phyloP scores from a whole-genome alignment of 2,888 invertebrate species.

The Xylota sylvarum region DNA sequence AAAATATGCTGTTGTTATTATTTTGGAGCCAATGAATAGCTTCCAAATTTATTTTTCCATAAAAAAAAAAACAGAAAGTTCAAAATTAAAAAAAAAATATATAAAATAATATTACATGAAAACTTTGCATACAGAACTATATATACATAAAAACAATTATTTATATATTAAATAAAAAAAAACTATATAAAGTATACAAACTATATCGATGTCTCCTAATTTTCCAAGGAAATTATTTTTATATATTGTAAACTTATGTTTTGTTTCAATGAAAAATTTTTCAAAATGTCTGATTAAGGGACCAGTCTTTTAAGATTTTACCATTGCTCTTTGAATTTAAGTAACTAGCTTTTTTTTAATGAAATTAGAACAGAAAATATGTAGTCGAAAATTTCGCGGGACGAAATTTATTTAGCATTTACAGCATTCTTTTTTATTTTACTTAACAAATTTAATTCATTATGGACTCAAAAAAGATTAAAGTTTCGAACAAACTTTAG shows the following conservation, averaged over 20 bases:
- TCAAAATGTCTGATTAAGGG: constrained; percentile 85
- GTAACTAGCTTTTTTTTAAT: neutral
- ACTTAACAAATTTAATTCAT: no score
- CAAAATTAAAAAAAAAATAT: constrained; percentile 44
- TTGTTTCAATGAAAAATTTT: constrained; percentile 81
- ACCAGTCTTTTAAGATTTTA: constrained; percentile 85
- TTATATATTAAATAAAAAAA: constrained; percentile 78
- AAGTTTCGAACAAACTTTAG: no score
- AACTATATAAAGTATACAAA: constrained; percentile 70
- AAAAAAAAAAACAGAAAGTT: constrained; percentile 40
- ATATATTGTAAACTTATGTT: constrained; percentile 76
- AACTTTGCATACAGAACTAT: constrained; percentile 38
- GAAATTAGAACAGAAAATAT: neutral
- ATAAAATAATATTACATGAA: constrained; percentile 15
- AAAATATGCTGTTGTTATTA: constrained; percentile 12
- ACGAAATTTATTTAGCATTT: constrained; percentile 5
- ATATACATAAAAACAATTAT: constrained; percentile 22
- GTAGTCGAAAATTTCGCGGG: constrained; percentile 6
- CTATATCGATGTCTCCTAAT: constrained; percentile 76
- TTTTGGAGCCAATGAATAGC: constrained; percentile 11
- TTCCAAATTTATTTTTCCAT: constrained; percentile 39
- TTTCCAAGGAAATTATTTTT: constrained; percentile 75
- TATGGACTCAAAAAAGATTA: no score
- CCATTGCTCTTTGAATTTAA: constrained; percentile 82
- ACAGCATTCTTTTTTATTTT: no score